These are phyloP conservation scores for Drosophila ercepeae DNA, from an alignment of 1,140 invertebrate genomes.

Conservation along the genomic window DNA sequence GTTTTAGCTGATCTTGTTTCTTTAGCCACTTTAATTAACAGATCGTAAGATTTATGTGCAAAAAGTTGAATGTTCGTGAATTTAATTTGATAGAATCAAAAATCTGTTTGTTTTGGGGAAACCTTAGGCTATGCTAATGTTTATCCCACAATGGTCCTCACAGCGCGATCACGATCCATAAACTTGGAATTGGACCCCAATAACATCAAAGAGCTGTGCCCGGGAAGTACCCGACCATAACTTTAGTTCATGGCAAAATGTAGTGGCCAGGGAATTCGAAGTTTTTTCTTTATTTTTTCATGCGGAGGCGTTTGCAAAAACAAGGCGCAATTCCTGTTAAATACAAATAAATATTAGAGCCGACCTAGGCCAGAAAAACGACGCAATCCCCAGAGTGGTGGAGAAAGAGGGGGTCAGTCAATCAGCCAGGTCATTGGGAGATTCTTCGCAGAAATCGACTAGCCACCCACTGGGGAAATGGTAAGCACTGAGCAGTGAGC, in stretches of 20 bases:
- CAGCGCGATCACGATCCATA: neutral
- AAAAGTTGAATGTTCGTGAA: too few relatives aligned
- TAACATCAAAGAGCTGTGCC: conserved; percentile 26
- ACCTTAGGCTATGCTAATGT: neutral
- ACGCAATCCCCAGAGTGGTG: conserved; percentile 4
- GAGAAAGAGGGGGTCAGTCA: conserved; percentile 19
- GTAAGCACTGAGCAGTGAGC: too few relatives aligned
- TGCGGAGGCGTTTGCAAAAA: conserved; percentile 45
- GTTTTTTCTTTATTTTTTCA: neutral
- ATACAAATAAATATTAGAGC: conserved; percentile 68
- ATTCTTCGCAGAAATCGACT: conserved; percentile 21
- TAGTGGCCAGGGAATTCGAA: neutral
- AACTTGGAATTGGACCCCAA: neutral
- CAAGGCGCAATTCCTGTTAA: conserved; percentile 67
- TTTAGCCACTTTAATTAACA: neutral
- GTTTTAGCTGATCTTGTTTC: too few relatives aligned
- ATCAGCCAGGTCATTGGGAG: conserved; percentile 51
- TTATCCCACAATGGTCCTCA: conserved; percentile 11
- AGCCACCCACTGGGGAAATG: conserved; percentile 61
- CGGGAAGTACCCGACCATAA: conserved; percentile 37
- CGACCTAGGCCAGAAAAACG: conserved; percentile 39
- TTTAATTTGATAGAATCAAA: too few relatives aligned
- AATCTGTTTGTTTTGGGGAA: conserved; percentile 10
- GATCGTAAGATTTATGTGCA: neutral
- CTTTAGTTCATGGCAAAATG: neutral